These are phyloP conservation scores for Campoplex nolae DNA, from an alignment of 2,888 invertebrate genomes.

Conservation along the genomic window DNA sequence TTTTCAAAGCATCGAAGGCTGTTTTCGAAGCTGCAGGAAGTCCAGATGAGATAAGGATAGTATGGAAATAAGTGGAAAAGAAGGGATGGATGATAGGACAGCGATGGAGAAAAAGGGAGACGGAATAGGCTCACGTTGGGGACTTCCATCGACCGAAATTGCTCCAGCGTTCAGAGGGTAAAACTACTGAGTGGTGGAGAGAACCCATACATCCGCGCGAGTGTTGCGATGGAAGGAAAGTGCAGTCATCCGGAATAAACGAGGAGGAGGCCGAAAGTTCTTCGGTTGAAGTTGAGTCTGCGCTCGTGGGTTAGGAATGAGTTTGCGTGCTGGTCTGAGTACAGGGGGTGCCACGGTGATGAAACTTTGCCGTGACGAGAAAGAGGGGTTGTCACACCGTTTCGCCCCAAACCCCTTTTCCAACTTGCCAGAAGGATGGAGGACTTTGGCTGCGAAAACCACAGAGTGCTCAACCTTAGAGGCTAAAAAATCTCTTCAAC, in stretches of 20 bases:
- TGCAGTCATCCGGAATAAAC: slow-evolving; percentile 84
- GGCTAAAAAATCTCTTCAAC: slow-evolving; percentile 16
- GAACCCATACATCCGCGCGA: slow-evolving; percentile 73
- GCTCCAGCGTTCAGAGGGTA: slow-evolving; percentile 73
- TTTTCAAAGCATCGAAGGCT: slow-evolving; percentile 29
- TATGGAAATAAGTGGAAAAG: slow-evolving; percentile 31
- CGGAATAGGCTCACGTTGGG: slow-evolving; percentile 61
- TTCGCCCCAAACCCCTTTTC: slow-evolving; percentile 66
- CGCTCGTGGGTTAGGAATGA: slow-evolving; percentile 80
- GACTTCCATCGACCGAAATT: slow-evolving; percentile 79
- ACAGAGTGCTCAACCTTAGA: slow-evolving; percentile 52
- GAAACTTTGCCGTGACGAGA: slow-evolving; percentile 84
- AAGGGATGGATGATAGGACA: slow-evolving; percentile 25
- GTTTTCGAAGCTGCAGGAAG: slow-evolving; percentile 56
- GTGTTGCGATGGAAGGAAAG: slow-evolving; percentile 81
- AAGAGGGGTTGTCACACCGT: slow-evolving; percentile 82
- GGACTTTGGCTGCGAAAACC: slow-evolving; percentile 54
- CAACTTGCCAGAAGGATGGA: slow-evolving; percentile 52
- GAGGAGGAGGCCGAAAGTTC: slow-evolving; percentile 84
- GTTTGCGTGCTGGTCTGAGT: slow-evolving; percentile 79
- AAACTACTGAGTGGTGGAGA: slow-evolving; percentile 65
- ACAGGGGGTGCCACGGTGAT: slow-evolving; percentile 76
- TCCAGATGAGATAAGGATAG: slow-evolving; percentile 50
- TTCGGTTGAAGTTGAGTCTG: slow-evolving; percentile 82
- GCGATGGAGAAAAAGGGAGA: slow-evolving; percentile 43